Evolutionary conservation across 1,140 invertebrate genomes (phyloP), one percentile per base, ranked within the genome.

Genomic region (Drosophila dunni): DNA sequence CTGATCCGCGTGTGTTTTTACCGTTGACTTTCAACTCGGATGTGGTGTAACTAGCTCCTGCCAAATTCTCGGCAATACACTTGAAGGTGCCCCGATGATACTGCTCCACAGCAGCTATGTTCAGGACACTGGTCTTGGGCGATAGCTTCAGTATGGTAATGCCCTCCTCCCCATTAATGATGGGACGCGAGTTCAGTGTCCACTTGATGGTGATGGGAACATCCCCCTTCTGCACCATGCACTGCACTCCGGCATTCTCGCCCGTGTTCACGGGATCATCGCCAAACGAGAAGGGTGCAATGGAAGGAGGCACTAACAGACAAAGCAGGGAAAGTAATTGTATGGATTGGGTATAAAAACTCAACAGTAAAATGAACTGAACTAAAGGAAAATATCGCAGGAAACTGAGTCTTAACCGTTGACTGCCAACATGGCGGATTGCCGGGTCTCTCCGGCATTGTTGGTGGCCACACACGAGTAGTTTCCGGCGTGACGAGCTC

Each of bases 391-490:
- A 69, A 46, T 38, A 15, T 40, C 51, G 46, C n/a, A 29, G 24
- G 65, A 17, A 17, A 17, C 48, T 65, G 7, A 15, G 9, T 34
- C 20, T 68, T 88, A 81, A 95, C 95, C 95, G 82, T 95, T 95
- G 60, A 96, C 95, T 70, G 94, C 94, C 58, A 96, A 93, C 54
- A 94, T 83, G 13, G 96, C 94, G 24, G 95, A 95, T 78, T 96
- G 95, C 73, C 94, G 95, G 42, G 94, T 94, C 38, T 93, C 93
- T 50, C 96, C 96, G 40, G 96, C 96, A 44, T 93, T 92, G 92
- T 98, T 98, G 78, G 94, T 95, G 13, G 96, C 97, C 62, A 94
- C 93, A 78, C 96, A 96, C 61, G 95, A 95, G 89, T 95, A 96
- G 56, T 95, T 94, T 45, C 96, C 96, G 15, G 94, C 93, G 88